These are phyloP conservation scores for Drosophila borborema DNA, from an alignment of 2,888 invertebrate species.

Conservation along the genomic window DNA sequence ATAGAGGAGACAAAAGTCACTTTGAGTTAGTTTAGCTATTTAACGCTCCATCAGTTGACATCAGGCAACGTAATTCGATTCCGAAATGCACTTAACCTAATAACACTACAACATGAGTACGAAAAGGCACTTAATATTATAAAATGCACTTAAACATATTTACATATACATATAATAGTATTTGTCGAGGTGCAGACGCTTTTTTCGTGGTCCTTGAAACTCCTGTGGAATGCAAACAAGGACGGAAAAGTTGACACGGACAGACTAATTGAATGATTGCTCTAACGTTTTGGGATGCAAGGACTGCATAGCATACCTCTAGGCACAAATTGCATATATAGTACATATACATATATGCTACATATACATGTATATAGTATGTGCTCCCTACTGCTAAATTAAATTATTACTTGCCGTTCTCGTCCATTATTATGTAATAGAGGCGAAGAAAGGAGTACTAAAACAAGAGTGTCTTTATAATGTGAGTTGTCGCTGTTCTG, in stretches of 20 bases:
- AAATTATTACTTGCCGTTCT: slow-evolving; percentile 70
- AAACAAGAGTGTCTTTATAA: slow-evolving; percentile 3
- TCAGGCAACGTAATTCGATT: neutral
- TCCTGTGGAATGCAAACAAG: neutral
- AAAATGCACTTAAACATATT: neutral
- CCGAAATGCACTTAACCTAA: slow-evolving; percentile 1
- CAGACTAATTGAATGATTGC: slow-evolving; percentile 21
- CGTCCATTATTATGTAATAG: slow-evolving; percentile 64
- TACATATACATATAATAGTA: neutral
- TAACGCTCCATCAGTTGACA: neutral
- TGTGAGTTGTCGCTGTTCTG: neutral
- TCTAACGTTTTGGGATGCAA: slow-evolving; percentile 8
- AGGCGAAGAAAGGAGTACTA: slow-evolving; percentile 13
- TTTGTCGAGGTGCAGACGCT: neutral
- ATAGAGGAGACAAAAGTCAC: neutral
- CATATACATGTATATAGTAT: neutral
- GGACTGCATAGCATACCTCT: slow-evolving; percentile 4
- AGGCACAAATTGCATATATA: neutral
- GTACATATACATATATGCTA: neutral
- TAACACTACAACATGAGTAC: neutral
- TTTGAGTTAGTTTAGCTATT: neutral
- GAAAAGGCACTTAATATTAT: neutral
- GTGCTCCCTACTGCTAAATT: slow-evolving; percentile 2
- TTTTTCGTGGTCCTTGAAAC: slow-evolving; percentile 5
- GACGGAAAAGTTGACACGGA: neutral